Evolutionary conservation across 2,797 vertebrate genomes (phyloP).

Genomic region (Sebastes itinus): DNA sequence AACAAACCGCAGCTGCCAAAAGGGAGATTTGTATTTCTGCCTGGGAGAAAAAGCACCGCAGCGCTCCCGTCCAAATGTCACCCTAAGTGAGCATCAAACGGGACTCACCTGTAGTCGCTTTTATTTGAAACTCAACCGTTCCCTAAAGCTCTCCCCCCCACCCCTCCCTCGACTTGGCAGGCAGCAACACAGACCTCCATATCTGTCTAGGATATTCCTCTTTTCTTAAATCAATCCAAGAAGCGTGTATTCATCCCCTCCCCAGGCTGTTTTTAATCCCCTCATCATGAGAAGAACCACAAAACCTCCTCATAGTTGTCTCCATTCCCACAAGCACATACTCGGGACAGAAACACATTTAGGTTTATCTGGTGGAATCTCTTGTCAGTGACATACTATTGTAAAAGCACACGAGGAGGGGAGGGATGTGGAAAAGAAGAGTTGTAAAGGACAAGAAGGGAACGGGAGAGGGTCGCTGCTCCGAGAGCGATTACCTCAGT

Average conservation of each 20-base stretch:
- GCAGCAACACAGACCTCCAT: conserved; percentile 40
- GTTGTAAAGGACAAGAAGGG: conserved; percentile 28
- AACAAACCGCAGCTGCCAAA: conserved; percentile 61
- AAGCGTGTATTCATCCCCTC: conserved; percentile 41
- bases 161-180: conserved; percentile 48
- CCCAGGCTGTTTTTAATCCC: conserved; percentile 60
- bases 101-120: conserved; percentile 63
- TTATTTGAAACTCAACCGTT: conserved; percentile 66
- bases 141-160: conserved; percentile 38
- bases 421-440: conserved; percentile 11
- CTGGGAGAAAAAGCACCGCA: conserved; percentile 38
- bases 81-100: conserved; percentile 64
- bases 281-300: conserved; percentile 55
- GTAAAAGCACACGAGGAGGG: conserved; percentile 13
- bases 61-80: conserved; percentile 57
- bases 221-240: conserved; percentile 64
- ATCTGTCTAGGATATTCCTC: conserved; percentile 55
- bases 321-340: conserved; percentile 50
- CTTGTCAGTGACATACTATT: conserved; percentile 38
- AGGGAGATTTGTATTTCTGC: conserved; percentile 72
- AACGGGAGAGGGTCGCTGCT: conserved; percentile 50
- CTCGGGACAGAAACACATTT: conserved; percentile 43
- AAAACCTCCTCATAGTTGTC: conserved; percentile 50
- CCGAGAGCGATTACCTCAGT: conserved; percentile 72
- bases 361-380: conserved; percentile 55